Evolutionary conservation across 2,113 vertebrate genomes (phyloP).

Genomic region (Eolophus roseicapilla): DNA sequence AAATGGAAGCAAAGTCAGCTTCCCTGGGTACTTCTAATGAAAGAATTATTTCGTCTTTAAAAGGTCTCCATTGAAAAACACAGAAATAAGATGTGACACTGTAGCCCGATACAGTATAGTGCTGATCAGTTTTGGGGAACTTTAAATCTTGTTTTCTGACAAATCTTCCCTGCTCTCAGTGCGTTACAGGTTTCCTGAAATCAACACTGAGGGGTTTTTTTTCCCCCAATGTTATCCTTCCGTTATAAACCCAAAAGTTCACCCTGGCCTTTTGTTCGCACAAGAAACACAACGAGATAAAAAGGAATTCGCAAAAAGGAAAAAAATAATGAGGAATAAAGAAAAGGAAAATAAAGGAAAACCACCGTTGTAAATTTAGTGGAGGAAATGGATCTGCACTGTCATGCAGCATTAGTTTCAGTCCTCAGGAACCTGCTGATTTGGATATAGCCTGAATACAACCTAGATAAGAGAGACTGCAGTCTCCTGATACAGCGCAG

Average conservation of each 20-base stretch:
- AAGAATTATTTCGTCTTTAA: background rate
- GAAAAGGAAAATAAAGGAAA: background rate
- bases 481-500: background rate
- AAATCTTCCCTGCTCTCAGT: background rate
- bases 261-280: background rate
- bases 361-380: background rate
- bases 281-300: background rate
- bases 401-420: background rate
- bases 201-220: background rate
- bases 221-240: background rate
- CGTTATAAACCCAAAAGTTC: background rate
- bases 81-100: background rate
- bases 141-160: background rate
- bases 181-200: background rate
- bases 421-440: background rate
- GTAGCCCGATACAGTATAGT: background rate
- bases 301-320: background rate
- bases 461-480: background rate
- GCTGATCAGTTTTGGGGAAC: background rate
- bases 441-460: background rate
- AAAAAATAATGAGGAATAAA: background rate
- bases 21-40: background rate
- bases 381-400: background rate
- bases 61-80: background rate
- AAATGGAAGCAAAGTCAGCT: slow-evolving; percentile 2